phyloP scores from a whole-genome alignment of 2,113 vertebrate genomes.

The Willisornis vidua region DNA sequence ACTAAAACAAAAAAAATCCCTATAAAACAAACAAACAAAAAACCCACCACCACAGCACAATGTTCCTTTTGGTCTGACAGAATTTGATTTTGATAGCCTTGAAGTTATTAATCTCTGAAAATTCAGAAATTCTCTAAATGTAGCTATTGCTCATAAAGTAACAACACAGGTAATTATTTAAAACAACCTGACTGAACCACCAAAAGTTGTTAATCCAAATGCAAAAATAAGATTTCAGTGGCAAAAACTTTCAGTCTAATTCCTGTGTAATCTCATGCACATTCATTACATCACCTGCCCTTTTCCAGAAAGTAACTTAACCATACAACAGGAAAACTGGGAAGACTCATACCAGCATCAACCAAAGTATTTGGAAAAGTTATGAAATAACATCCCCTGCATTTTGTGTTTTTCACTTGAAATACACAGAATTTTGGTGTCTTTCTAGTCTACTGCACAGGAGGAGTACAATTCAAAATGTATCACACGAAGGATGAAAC shows the following conservation, averaged over 20 bases:
- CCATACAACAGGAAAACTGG: not conserved
- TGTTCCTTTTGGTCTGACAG: accelerated
- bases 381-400: accelerated
- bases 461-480: not conserved
- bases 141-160: not conserved
- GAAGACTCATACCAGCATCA: not conserved
- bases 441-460: not conserved
- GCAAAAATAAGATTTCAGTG: not conserved
- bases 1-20: not conserved
- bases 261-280: not conserved
- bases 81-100: not conserved
- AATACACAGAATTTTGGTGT: not conserved
- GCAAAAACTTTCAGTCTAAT: not conserved
- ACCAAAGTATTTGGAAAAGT: not conserved
- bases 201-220: not conserved
- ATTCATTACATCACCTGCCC: not conserved
- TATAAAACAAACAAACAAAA: not conserved
- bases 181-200: not conserved
- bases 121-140: not conserved
- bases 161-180: not conserved
- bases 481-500: not conserved
- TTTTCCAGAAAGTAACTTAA: not conserved
- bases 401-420: not conserved
- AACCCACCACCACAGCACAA: not conserved
- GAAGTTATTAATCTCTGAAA: not conserved